Evolutionary conservation across 2,797 vertebrate genomes (phyloP).

Genomic region (Tragopan temminckii): DNA sequence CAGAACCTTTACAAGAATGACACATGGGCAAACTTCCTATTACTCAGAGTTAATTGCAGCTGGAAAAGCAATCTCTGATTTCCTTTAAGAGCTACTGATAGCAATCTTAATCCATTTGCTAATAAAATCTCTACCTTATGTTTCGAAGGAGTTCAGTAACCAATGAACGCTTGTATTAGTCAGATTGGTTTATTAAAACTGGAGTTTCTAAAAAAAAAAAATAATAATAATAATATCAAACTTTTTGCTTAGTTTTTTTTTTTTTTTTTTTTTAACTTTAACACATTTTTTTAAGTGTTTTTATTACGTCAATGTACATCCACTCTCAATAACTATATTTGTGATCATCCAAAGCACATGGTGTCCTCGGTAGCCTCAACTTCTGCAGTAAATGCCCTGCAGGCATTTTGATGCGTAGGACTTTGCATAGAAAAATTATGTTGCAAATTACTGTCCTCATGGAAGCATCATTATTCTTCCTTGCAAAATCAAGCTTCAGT

Average conservation of each 20-base stretch:
- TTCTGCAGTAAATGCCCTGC: not conserved
- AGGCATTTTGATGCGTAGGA: not conserved
- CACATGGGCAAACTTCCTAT: not conserved
- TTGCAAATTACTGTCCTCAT: not conserved
- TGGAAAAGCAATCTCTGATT: not conserved
- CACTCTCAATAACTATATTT: not conserved
- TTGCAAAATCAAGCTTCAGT: not conserved
- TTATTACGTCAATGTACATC: not conserved
- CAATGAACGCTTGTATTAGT: not conserved
- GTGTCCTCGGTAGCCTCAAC: not conserved
- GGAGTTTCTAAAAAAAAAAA: not conserved
- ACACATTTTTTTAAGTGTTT: not conserved
- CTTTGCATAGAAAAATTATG: not conserved
- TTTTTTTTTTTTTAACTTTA: accelerated
- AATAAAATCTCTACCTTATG: not conserved
- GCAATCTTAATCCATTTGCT: not conserved
- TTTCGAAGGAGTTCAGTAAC: not conserved
- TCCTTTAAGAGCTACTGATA: conserved; percentile 11
- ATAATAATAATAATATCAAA: not conserved
- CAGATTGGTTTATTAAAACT: not conserved
- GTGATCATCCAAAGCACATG: not conserved
- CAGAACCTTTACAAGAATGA: not conserved
- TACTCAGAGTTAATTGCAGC: conserved; percentile 30
- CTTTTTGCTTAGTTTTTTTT: not conserved
- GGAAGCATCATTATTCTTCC: not conserved